phyloP scores from a whole-genome alignment of 2,797 vertebrate genomes.

The Epinephelus coioides region DNA sequence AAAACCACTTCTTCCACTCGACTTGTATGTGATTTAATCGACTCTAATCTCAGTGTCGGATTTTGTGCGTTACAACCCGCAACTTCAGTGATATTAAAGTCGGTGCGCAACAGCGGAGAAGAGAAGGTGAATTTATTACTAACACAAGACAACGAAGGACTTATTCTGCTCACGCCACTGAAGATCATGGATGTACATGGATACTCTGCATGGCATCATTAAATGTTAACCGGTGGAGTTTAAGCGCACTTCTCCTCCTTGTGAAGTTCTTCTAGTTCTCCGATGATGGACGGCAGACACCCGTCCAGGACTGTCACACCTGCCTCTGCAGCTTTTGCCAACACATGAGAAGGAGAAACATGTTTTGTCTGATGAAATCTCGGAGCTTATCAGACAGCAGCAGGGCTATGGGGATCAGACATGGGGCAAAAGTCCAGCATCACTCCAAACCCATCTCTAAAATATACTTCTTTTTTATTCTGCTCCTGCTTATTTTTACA shows the following conservation, averaged over 20 bases:
- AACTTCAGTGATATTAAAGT: not conserved
- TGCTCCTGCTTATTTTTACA: slow-evolving; percentile 92
- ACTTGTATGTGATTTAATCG: not conserved
- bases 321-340: slow-evolving; percentile 60
- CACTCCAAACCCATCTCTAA: slow-evolving; percentile 77
- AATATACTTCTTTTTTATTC: slow-evolving; percentile 82
- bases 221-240: slow-evolving; percentile 43
- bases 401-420: slow-evolving; percentile 67
- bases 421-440: slow-evolving; percentile 49
- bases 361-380: slow-evolving; percentile 78
- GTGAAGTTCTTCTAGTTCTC: slow-evolving; percentile 32
- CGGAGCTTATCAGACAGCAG: slow-evolving; percentile 73
- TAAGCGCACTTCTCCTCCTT: slow-evolving; percentile 9
- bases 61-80: not conserved
- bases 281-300: slow-evolving; percentile 67
- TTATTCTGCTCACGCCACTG: not conserved
- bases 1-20: not conserved
- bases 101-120: slow-evolving; percentile 29
- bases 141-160: not conserved
- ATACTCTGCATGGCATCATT: not conserved
- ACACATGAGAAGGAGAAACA: slow-evolving; percentile 67
- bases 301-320: slow-evolving; percentile 59
- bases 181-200: slow-evolving; percentile 38
- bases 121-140: slow-evolving; percentile 8
- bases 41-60: not conserved